These are phyloP conservation scores for Orthonychiurus folsomi DNA, from an alignment of 2,888 invertebrate genomes.

Conservation along the genomic window DNA sequence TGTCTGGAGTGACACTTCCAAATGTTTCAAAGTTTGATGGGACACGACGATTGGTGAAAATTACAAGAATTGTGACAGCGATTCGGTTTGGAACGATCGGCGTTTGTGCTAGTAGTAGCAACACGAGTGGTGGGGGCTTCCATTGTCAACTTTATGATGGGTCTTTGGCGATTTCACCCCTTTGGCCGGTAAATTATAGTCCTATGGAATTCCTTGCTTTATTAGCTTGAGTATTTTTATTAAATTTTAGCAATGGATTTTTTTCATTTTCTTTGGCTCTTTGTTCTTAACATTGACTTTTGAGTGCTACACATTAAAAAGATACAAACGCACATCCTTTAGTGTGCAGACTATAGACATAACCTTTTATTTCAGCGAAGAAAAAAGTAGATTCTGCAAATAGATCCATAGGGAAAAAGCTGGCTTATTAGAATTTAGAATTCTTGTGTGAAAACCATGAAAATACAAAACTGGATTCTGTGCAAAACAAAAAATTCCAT, in stretches of 20 bases:
- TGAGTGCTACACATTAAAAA: no score
- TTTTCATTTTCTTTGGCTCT: no score
- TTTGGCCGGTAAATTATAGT: constrained; percentile 24
- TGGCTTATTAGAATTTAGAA: no score
- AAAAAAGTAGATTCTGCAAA: no score
- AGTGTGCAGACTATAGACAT: not conserved
- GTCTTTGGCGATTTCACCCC: constrained; percentile 17
- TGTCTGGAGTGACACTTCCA: not conserved
- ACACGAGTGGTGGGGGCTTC: constrained; percentile 6
- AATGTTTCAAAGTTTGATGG: constrained; percentile 5
- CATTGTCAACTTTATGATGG: constrained; percentile 24
- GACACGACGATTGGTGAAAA: constrained; percentile 15
- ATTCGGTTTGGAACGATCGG: constrained; percentile 29
- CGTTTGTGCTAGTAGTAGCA: constrained; percentile 18
- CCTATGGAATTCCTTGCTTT: constrained; percentile 10
- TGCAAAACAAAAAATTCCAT: no score
- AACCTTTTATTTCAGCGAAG: not conserved
- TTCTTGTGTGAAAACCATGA: no score
- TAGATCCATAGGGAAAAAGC: no score
- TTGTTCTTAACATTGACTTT: no score
- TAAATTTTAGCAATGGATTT: not conserved
- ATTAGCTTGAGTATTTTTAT: constrained; percentile 12
- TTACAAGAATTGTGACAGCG: constrained; percentile 22
- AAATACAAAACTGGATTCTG: no score
- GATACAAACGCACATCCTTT: not conserved